A percentile compares a stretch with the other conserved stretches of the same genome.
Conservation (phyloP, 2,888 invertebrate genomes). For the Electrophaes corylata region DNA sequence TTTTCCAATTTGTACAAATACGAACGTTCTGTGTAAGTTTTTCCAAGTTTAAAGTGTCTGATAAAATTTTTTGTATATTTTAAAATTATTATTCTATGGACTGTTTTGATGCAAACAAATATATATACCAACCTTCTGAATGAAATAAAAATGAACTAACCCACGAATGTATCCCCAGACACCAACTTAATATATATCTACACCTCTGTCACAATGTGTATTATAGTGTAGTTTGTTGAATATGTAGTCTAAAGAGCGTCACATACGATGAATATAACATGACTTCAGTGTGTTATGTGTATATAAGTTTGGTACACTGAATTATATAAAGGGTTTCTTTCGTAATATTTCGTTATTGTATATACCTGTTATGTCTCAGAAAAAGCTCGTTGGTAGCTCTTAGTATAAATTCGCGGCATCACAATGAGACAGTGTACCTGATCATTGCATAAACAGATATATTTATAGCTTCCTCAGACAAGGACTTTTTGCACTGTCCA, state of each 20-base stretch:
- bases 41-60: conserved; percentile 7
- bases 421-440: conserved; percentile 29
- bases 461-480: conserved; percentile 31
- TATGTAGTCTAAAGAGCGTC: too few relatives aligned
- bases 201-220: too few relatives aligned
- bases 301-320: too few relatives aligned
- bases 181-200: too few relatives aligned
- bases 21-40: conserved; percentile 13
- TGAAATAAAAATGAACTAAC: background rate
- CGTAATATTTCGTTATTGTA: background rate
- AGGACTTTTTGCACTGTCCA: conserved; percentile 29
- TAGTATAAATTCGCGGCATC: conserved; percentile 27
- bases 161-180: too few relatives aligned
- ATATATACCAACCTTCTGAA: background rate
- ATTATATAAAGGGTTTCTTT: too few relatives aligned
- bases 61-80: conserved; percentile 5
- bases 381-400: conserved; percentile 14
- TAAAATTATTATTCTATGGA: background rate
- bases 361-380: background rate
- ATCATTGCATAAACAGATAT: conserved; percentile 33
- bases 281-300: too few relatives aligned
- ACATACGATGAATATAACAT: too few relatives aligned
- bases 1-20: conserved; percentile 28
- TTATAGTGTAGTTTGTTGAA: too few relatives aligned
- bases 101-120: background rate